A percentile compares a stretch with the other conserved stretches of the same genome.
phyloP scores from a whole-genome alignment of 1,140 invertebrate species.

The Lepidurus packardi region DNA sequence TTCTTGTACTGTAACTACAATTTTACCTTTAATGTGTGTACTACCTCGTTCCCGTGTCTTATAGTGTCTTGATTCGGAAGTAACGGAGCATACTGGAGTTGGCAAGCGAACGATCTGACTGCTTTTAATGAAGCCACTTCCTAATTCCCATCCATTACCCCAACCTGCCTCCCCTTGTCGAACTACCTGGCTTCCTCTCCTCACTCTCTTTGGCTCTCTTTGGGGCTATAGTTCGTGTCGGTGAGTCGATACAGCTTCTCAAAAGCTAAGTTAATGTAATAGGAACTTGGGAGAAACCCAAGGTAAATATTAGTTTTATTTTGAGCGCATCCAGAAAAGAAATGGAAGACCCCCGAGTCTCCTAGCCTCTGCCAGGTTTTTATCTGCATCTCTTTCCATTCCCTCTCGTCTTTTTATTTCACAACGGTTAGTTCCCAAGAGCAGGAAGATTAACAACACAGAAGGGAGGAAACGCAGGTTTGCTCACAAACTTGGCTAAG shows the following conservation, averaged over 20 bases:
- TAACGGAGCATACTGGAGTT: background rate
- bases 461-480: background rate
- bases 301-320: background rate
- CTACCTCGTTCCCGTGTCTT: background rate
- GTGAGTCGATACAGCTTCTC: background rate
- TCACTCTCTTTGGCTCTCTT: background rate
- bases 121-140: background rate
- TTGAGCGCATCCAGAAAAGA: too few species aligned
- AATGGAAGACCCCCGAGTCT: too few species aligned
- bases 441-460: background rate
- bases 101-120: background rate
- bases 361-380: background rate
- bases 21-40: too few species aligned
- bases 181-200: background rate
- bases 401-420: background rate
- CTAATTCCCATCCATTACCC: background rate
- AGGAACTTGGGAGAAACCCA: constrained; percentile 27
- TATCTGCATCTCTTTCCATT: background rate
- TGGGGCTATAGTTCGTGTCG: too few species aligned
- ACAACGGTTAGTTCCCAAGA: background rate
- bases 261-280: constrained; percentile 18
- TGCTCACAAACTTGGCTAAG: background rate
- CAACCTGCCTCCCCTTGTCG: background rate
- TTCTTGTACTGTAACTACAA: too few species aligned
- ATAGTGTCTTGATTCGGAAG: background rate